A percentile compares a stretch with the other conserved stretches of the same genome.
Conservation (phyloP, 2,797 vertebrate genomes). For the Helarctos malayanus region DNA sequence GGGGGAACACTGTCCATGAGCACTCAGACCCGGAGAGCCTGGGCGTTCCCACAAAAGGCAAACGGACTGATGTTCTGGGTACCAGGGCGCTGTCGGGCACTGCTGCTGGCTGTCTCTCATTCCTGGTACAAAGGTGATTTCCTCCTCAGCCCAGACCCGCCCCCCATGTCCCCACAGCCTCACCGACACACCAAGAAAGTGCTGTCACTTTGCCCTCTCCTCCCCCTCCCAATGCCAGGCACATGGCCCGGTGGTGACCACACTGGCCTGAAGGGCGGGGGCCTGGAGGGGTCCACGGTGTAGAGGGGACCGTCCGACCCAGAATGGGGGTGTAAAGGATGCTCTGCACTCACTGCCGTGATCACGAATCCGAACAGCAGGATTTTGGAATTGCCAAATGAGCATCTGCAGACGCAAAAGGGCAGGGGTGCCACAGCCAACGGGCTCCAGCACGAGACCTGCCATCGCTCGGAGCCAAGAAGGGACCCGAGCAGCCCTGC, state of each 20-base stretch:
- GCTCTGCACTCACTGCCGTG: rapidly evolving
- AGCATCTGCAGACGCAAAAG: neutral
- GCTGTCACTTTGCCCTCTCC: neutral
- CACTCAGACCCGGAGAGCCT: neutral
- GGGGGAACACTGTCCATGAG: neutral
- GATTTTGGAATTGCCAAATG: neutral
- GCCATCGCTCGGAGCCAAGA: neutral
- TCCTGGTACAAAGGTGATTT: neutral
- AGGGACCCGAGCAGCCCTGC: neutral
- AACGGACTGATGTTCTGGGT: rapidly evolving
- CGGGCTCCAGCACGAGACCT: neutral
- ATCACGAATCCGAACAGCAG: neutral
- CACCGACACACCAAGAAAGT: neutral
- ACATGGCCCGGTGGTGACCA: neutral
- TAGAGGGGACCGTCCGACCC: neutral
- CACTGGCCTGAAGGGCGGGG: rapidly evolving
- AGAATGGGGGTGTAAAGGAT: neutral
- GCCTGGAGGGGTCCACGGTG: rapidly evolving
- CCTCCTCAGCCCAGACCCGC: neutral
- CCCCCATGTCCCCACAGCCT: neutral
- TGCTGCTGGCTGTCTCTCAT: neutral
- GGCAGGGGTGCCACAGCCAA: neutral
- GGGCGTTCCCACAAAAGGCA: neutral
- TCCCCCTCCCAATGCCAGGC: neutral
- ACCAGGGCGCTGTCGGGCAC: neutral